Evolutionary conservation across 2,888 invertebrate species (phyloP), one percentile per base, ranked within the genome.

Genomic region (Drosophila robusta): DNA sequence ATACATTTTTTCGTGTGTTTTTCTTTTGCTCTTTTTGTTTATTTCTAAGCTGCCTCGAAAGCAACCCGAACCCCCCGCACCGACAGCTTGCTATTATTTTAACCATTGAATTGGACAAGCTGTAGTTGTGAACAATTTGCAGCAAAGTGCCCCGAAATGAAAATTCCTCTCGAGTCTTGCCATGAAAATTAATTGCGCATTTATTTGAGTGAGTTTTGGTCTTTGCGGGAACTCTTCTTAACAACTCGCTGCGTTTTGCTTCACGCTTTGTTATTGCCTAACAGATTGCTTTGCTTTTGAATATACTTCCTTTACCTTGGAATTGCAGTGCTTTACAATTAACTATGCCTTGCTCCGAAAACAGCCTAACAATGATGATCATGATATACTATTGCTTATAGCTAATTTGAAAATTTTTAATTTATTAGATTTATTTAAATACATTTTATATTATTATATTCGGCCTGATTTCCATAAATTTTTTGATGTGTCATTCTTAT

Each of bases 111-210:
- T 80, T 68, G 80, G 67, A 70, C 69, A 58, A 73, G 69, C 67
- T 78, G 77, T 74, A 57, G 62, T 63, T 75, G 68, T 32, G 66
- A 81, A 80, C 75, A 77, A 84, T 75, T 80, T 71, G 60, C 60
- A 61, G 42, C 56, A 50, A 11, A 45, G 49, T 63, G 47, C 29
- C 52, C 50, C 49, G 54, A 57, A 63, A 70, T 52, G 54, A 70
- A 74, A 79, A 79, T 79, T 85, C 77, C 63, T 60, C 54, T 60
- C 64, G 68, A 75, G 75, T 67, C 78, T 78, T 70, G 50, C 66
- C 70, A 73, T 78, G 83, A 78, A 88, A 88, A 86, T 88, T 88
- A 86, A 84, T 84, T 88, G 83, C 72, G 87, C 88, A 73, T 83
- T 88, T 88, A 88, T 86, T 88, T 82, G 68, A 77, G 80, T 57